Evolutionary conservation across 2,797 vertebrate species (phyloP), one percentile per base, ranked within the genome.

Genomic region (Mormyrus hasselquistii): DNA sequence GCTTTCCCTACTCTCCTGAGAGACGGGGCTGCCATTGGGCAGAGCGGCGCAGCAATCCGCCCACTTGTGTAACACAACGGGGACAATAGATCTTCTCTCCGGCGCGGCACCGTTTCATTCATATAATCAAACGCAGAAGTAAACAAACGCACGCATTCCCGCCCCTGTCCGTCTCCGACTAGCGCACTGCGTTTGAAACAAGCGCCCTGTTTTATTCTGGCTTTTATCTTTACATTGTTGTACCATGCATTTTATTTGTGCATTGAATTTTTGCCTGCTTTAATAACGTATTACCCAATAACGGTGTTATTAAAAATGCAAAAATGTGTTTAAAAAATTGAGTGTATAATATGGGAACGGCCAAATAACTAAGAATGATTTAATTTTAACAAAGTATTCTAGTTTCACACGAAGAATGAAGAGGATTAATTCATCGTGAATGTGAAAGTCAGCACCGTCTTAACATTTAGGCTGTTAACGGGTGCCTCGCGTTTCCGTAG

Each of bases 1-100:
- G 92, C 91, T 92, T 92, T 93, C 92, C 94, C 94, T 93, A 92
- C 96, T 97, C 96, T 96, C 96, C 94, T 92, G 95, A 96, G 96
- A 96, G 95, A 95, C 96, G 93, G 94, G 93, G 94, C 96, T 98
- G 96, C 97, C 96, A 97, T 97, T 97, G 97, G 97, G 97, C 96
- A 96, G 93, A 94, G 95, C 95, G 93, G 93, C 95, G 94, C 96
- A 95, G 92, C 94, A 95, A 96, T 96, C 96, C 97, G 97, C 97
- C 96, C 95, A 95, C 95, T 96, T 95, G 94, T 92, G 92, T 91
- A 93, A 92, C 95, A 94, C 93, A 92, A 88, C 90, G 89, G 94
- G 69, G 95, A 96, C 96, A 97, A 97, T 96, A 92, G 95, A 93
- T 93, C 93, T 95, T 96, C 95, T 96, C 94, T 91, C 96, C 95